Evolutionary conservation across 37 sponge, comb jelly and placozoan genomes (phyloP).

Genomic region (Beroe forskalii): DNA sequence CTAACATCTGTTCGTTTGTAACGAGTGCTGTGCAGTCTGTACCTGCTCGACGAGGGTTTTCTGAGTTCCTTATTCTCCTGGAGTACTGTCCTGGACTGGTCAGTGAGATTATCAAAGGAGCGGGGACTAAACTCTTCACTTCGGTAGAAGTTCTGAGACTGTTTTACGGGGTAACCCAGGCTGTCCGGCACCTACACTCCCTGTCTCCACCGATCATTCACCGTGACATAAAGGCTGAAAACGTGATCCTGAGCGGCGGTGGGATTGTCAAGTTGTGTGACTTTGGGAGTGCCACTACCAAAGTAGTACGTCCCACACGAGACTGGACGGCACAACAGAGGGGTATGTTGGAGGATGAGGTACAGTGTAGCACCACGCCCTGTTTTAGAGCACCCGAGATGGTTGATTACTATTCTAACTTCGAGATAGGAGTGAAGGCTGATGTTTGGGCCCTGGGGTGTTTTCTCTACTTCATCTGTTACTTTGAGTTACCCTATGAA

Average conservation of each 20-base stretch:
- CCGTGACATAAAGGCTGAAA: constrained; percentile 96
- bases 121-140: constrained; percentile 18
- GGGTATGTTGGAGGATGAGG: constrained; percentile 88
- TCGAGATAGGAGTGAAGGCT: constrained; percentile 75
- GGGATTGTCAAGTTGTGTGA: constrained; percentile 90
- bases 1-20: background rate
- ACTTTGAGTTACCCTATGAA: constrained; percentile 57
- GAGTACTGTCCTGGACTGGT: constrained; percentile 15
- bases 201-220: constrained; percentile 86
- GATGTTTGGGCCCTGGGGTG: constrained; percentile 97
- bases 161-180: constrained; percentile 83
- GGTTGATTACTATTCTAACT: constrained; percentile 91
- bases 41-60: constrained; percentile 4
- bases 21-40: background rate
- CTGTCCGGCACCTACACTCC: constrained; percentile 86
- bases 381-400: constrained; percentile 96
- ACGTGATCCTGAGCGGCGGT: constrained; percentile 73
- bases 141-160: constrained; percentile 73
- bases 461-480: constrained; percentile 74
- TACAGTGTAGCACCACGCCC: constrained; percentile 92
- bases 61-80: constrained; percentile 15
- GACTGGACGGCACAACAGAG: constrained; percentile 82
- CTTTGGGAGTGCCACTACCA: constrained; percentile 94
- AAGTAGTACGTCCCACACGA: constrained; percentile 72
- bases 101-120: background rate